Evolutionary conservation across 1,140 invertebrate species (phyloP), one percentile per base, ranked within the genome.

Genomic region (Potamilus streckersoni): DNA sequence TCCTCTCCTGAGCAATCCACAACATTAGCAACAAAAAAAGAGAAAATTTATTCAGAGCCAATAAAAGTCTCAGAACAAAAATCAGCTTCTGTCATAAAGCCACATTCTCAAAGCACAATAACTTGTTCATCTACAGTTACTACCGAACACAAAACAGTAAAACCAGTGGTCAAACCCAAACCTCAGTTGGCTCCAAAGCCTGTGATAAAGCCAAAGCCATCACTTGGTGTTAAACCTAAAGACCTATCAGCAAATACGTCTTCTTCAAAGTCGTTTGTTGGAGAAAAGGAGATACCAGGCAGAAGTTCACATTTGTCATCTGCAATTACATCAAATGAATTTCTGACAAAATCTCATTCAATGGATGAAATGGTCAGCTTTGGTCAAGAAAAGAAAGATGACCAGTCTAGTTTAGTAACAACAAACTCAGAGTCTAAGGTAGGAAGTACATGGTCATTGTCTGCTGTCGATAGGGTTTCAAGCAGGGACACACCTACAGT

Each of bases 181-280:
- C 85, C 85, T 62, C 71, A 79, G 57, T 64, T 84, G 38, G 79
- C 79, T 31, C 81, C 82, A 60, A 87, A 85, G 64, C 85, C 85
- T 60, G 64, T 69, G 3, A 59, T 85, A 19, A 87, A 83, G 78
- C 79, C 83, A 16, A 82, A 81, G 59, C 83, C 81, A 31, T 56
- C 56, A n/a, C 61, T 82, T 13, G 57, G 65, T 62, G 72, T 82
- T 17, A 83, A 86, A 57, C 79, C 82, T 49, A 49, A 49, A 49
- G 38, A 49, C 11, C 38, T 13, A 16, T 56, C 71, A 27, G 15
- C 65, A 56, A n/a, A 65, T 19, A 72, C 56, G 57, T 72, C 61
- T 64, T 20, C 20, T n/a, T 72, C 71, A 15, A 60, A 72, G 62
- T n/a, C 65, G 49, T 56, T 19, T 20, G 62, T 27, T 72, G 15